Evolutionary conservation across 2,113 vertebrate genomes (phyloP), one percentile per base, ranked within the genome.

Genomic region (Poeciliopsis prolifica): DNA sequence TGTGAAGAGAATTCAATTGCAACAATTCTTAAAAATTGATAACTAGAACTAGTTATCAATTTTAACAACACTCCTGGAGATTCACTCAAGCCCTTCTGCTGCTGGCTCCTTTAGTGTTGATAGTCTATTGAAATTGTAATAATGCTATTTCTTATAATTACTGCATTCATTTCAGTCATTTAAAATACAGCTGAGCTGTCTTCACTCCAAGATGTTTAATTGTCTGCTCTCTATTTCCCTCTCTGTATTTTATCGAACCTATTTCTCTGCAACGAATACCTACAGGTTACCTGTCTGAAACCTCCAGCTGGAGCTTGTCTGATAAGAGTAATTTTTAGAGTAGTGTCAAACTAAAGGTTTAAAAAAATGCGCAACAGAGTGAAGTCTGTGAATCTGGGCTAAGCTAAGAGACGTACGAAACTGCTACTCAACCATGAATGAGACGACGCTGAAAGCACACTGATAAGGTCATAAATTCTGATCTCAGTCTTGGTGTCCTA

Each of bases 281-380:
- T 70, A 65, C 65, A 75, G 84, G 79, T 77, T 81, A 89, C 90
- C 89, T 88, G 79, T 90, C 80, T 86, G 83, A 88, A 85, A 81
- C 74, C 87, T 85, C 81, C 87, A 90, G 89, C 87, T 89, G 44
- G 44, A 15, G 84, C 30, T 44, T 74, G 77, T 88, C 80, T 63
- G 85, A 86, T 89, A 89, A 87, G 83, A 88, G 76, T 77, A 60
- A 72, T 84, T 90, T 92, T 91, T 87, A 89, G 82, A 79, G 72
- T 15, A 44, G 80, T 74, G 72, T 91, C 79, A 74, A 74, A 65
- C 77, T 81, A 33, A n/a, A 48, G 26, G 51, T 79, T 84, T 86
- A 37, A 37, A 35, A 88, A 86, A 82, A 87, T 80, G 87, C 78
- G 84, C 78, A 84, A 75, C 48, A 33, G 12, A 8, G 65, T 0